Evolutionary conservation across 2,797 vertebrate species (phyloP), one percentile per base, ranked within the genome.

Genomic region (Scolopax rusticola): DNA sequence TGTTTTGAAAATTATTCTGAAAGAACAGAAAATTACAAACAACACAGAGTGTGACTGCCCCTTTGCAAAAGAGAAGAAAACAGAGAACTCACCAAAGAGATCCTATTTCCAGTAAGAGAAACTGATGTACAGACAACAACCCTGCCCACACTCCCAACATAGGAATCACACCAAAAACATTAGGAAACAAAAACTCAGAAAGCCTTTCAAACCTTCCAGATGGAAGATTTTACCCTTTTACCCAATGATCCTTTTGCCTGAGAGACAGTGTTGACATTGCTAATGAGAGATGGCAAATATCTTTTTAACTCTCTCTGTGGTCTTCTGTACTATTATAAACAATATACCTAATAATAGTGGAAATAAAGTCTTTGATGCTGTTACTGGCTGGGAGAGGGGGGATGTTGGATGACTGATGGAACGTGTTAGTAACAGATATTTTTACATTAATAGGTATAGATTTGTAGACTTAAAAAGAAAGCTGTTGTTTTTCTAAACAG

Each of bases 1-100:
- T 81, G 91, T 93, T 97, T 97, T 93, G 88, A 88, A 97, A 96
- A 90, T 95, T 71, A 78, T 71, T 90, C 87, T 93, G 91, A 95
- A 93, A 94, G 91, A 92, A 89, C 86, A 93, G 80, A 95, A 91
- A 94, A 96, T 96, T 96, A 92, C 91, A 94, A 95, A 89, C 94
- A 95, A 75, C 92, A 70, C 36, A 23, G 77, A 89, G n/a, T 92
- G 84, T 95, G 80, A 83, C 89, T 87, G 56, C 84, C 91, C 86
- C 68, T 91, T 95, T 96, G 64, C 45, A 77, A 92, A 70, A 89
- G 32, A 79, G 43, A 93, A 41, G 59, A 60, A 87, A 94, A 89
- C n/a, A 91, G 60, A 76, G 59, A 84, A 85, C 53, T 93, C 20
- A n/a, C 38, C 68, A 84, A 96, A 68, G 23, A 81, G 15, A 91